Evolutionary conservation across 2,113 vertebrate species (phyloP).

Genomic region (Acrocephalus arundinaceus): DNA sequence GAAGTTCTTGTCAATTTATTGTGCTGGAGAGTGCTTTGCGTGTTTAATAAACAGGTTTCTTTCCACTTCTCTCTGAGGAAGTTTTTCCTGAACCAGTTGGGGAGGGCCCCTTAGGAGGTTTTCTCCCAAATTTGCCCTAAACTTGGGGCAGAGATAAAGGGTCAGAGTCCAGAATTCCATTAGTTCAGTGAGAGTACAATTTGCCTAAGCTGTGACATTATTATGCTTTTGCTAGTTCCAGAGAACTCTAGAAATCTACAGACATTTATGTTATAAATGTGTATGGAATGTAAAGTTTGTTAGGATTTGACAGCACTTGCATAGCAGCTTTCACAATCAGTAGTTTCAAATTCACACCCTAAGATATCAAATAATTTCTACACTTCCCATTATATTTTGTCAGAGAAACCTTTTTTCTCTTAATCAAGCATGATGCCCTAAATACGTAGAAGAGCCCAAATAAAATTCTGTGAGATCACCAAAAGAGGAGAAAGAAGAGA

Average conservation of each 20-base stretch:
- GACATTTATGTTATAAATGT: neutral
- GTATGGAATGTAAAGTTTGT: neutral
- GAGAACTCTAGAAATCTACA: neutral
- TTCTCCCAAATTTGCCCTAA: too few species aligned
- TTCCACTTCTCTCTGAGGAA: too few species aligned
- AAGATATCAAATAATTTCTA: neutral
- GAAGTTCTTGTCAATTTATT: too few species aligned
- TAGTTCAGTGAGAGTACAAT: neutral
- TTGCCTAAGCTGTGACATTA: neutral
- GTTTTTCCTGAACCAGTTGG: too few species aligned
- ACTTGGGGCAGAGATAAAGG: neutral
- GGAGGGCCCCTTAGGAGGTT: too few species aligned
- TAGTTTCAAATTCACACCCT: neutral
- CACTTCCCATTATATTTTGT: neutral
- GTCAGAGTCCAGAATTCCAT: neutral
- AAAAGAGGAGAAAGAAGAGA: accelerated
- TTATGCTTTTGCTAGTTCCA: neutral
- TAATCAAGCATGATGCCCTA: accelerated
- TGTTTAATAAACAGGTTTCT: too few species aligned
- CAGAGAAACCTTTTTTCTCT: neutral
- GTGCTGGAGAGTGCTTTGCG: too few species aligned
- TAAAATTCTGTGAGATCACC: neutral
- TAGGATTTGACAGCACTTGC: neutral
- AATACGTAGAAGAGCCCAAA: neutral
- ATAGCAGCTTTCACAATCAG: neutral